A percentile compares a stretch with the other conserved stretches of the same genome.
These are phyloP conservation scores for Butastur rufipennis DNA, from an alignment of 2,113 vertebrate genomes.

Conservation along the genomic window DNA sequence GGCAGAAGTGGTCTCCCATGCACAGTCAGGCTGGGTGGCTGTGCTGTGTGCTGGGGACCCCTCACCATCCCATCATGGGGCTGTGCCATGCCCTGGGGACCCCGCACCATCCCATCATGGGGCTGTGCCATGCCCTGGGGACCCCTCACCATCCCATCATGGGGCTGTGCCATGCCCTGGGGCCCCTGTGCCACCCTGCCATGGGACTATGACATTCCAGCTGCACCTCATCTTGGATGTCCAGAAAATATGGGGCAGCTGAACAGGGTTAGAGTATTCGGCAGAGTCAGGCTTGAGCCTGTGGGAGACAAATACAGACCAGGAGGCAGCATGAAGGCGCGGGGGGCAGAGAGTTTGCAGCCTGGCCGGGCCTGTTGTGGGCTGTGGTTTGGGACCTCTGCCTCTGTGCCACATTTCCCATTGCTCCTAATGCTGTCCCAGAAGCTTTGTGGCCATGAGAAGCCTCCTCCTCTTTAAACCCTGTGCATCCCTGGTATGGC, in stretches of 20 bases:
- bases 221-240: not conserved
- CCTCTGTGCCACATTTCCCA: rapidly evolving
- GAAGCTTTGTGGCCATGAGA: not conserved
- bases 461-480: not conserved
- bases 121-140: not conserved
- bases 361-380: rapidly evolving
- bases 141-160: not conserved
- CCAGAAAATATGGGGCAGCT: not conserved
- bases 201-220: not conserved
- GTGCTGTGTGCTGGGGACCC: not conserved
- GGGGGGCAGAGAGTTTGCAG: not conserved
- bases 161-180: not conserved
- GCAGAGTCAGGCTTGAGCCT: not conserved
- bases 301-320: rapidly evolving
- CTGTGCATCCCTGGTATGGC: rapidly evolving
- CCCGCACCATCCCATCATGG: too few species aligned
- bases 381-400: not conserved
- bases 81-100: not conserved
- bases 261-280: not conserved
- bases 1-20: not conserved
- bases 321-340: not conserved
- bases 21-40: not conserved
- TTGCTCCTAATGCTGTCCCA: not conserved
- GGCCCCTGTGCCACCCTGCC: not conserved
- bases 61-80: not conserved